Evolutionary conservation across 2,113 vertebrate species (phyloP), one percentile per base, ranked within the genome.

Genomic region (Rhizomys pruinosus): DNA sequence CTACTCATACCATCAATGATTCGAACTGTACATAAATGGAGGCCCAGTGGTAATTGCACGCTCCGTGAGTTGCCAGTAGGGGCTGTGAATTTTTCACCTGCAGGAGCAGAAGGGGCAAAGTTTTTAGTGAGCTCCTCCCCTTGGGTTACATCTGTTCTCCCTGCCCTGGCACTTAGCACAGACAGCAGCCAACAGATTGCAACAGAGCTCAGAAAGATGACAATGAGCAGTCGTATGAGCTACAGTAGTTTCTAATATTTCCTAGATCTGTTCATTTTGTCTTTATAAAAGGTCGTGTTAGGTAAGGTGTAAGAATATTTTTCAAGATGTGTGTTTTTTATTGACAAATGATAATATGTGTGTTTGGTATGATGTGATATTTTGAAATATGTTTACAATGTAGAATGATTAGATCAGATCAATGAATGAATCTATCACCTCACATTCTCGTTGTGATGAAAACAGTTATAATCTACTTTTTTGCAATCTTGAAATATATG

Each of bases 91-190:
- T 84, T 72, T 20, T 72, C 39, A 68, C 64, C 77, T 93, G 27
- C 59, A 78, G 57, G 76, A 69, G 64, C 12, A 42, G 47, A 76
- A 81, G 44, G 42, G 42, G 25, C 0, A 42, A 73, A 68, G 63
- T 89, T 89, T 80, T 88, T 59, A 94, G 57, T 39, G 47, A 92
- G 29, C 39, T 69, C 68, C 74, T 90, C 63, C 25, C 44, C n/a
- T 39, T 73, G 74, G 81, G 61, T 94, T 93, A 92, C 37, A 25
- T 94, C 91, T 96, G 80, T 91, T 93, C 74, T 91, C 34, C 89
- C n/a, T 86, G 55, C 61, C 86, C 76, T 87, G 74, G 59, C 77
- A 37, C 25, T 52, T 25, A 52, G 52, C 19, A 55, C 90, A 89
- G 61, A 73, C 37, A 66, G 84, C 27, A 74, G 64, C 52, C 57